A percentile compares a stretch with the other conserved stretches of the same genome.
Conservation (phyloP, 1,140 invertebrate genomes). For the Drosophila watanabei region DNA sequence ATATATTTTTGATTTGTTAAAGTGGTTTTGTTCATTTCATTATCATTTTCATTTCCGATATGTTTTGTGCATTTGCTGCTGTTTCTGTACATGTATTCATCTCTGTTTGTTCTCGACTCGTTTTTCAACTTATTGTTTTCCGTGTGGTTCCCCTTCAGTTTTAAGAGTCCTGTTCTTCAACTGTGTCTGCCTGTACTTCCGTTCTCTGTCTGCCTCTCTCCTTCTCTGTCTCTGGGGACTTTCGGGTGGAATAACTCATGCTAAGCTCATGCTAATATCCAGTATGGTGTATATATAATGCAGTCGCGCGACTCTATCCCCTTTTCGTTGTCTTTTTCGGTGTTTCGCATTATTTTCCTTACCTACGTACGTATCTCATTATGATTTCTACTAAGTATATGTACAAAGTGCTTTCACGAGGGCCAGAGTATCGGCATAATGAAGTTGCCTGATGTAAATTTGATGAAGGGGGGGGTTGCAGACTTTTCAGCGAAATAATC, state of each 20-base stretch:
- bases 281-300: constrained; percentile 40
- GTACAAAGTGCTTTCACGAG: constrained; percentile 15
- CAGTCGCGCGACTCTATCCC: constrained; percentile 29
- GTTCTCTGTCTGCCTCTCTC: constrained; percentile 38
- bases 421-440: constrained; percentile 17
- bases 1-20: constrained; percentile 10
- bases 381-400: constrained; percentile 31
- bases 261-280: constrained; percentile 48
- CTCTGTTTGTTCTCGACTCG: constrained; percentile 17
- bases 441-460: constrained; percentile 37
- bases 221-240: constrained; percentile 7
- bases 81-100: constrained; percentile 44
- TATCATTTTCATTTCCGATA: constrained; percentile 11
- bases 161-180: constrained; percentile 32
- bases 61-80: constrained; percentile 35
- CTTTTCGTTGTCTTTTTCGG: constrained; percentile 34
- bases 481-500: constrained; percentile 33
- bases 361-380: constrained; percentile 34
- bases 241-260: constrained; percentile 3
- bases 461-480: constrained; percentile 16
- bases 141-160: constrained; percentile 22
- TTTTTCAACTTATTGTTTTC: constrained; percentile 15
- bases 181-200: constrained; percentile 48
- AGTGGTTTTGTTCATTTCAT: neutral
- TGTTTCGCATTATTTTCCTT: constrained; percentile 32